A percentile compares a stretch with the other conserved stretches of the same genome.
Conservation (phyloP, 2,113 vertebrate species). For the Aptenodytes forsteri region DNA sequence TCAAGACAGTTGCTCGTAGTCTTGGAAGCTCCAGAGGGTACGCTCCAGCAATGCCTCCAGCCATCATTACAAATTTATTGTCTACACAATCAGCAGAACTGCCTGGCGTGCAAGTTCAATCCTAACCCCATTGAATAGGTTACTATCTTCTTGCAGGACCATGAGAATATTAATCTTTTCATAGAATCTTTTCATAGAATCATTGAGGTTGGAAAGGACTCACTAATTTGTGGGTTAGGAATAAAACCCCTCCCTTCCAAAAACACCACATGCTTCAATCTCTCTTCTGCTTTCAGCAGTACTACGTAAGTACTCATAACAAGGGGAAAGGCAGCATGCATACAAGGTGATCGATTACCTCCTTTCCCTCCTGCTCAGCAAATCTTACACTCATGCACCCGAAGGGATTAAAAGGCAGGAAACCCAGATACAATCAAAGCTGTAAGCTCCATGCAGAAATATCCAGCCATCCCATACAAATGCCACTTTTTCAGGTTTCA, state of each 20-base stretch:
- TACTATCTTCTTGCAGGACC: neutral
- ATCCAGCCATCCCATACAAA: neutral
- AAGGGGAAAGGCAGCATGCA: neutral
- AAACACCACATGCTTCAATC: rapidly evolving
- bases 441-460: neutral
- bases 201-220: too few species aligned
- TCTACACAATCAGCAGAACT: neutral
- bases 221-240: neutral
- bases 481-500: neutral
- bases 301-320: rapidly evolving
- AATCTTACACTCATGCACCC: neutral
- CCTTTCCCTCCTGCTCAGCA: neutral
- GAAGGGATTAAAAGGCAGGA: neutral
- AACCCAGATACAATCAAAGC: neutral
- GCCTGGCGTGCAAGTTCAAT: neutral
- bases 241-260: neutral
- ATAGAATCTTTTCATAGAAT: too few species aligned
- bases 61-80: neutral
- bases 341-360: neutral
- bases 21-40: neutral
- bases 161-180: neutral
- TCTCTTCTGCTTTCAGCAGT: neutral
- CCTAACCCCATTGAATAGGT: neutral
- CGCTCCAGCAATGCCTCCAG: neutral
- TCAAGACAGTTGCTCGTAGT: neutral